Conservation (phyloP, 2,797 vertebrate genomes). For the Sarcophilus harrisii region DNA sequence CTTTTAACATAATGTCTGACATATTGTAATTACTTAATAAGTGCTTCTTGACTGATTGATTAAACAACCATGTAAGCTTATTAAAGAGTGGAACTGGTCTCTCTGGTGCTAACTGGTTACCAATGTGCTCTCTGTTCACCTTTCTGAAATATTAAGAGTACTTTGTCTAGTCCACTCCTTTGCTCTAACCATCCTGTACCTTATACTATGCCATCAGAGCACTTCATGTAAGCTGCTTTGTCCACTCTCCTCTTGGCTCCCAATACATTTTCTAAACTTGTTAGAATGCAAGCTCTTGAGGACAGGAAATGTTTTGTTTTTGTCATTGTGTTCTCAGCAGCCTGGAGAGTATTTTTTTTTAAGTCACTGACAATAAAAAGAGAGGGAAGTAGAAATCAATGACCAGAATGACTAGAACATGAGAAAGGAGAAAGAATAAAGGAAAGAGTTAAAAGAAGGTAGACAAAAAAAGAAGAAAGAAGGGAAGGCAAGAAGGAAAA, state of each 20-base stretch:
- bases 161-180: not conserved
- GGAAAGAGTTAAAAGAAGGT: not conserved
- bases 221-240: not conserved
- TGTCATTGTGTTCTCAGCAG: not conserved
- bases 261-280: not conserved
- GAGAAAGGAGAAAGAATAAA: not conserved
- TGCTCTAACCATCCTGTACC: not conserved
- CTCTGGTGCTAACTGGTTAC: not conserved
- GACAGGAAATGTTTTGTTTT: not conserved
- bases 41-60: not conserved
- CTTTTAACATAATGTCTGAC: not conserved
- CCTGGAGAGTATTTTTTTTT: not conserved
- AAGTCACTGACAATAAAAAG: not conserved
- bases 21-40: not conserved
- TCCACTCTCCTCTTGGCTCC: not conserved
- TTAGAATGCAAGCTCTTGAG: not conserved
- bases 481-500: too few species aligned
- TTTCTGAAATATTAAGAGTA: not conserved
- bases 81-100: not conserved
- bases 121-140: not conserved
- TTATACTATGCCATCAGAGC: not conserved
- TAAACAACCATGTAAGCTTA: not conserved
- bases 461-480: too few species aligned
- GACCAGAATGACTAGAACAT: not conserved
- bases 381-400: not conserved